These are phyloP conservation scores for Cyclophora punctaria DNA, from an alignment of 2,888 invertebrate genomes.

Conservation along the genomic window DNA sequence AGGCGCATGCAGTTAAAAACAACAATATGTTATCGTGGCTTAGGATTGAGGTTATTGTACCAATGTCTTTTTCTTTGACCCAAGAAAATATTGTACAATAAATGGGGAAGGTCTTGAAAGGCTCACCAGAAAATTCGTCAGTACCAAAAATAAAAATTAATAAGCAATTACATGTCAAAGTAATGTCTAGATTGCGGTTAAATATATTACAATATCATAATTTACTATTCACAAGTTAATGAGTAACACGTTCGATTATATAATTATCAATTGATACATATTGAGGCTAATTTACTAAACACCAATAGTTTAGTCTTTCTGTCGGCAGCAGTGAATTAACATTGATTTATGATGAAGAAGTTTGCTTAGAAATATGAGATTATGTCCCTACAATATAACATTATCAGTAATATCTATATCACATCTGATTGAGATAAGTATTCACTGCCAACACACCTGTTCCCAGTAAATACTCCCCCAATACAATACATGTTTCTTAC, in stretches of 20 bases:
- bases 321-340: constrained; percentile 33
- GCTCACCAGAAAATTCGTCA: neutral
- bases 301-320: constrained; percentile 48
- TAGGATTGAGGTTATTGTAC: neutral
- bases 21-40: constrained; percentile 31
- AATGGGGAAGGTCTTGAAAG: neutral
- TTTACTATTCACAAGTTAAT: neutral
- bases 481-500: constrained; percentile 54
- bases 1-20: constrained; percentile 55
- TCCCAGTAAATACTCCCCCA: constrained; percentile 54
- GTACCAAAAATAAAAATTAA: neutral
- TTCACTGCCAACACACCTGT: constrained; percentile 44
- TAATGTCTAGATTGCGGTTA: neutral
- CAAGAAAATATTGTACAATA: neutral
- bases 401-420: constrained; percentile 60
- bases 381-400: constrained; percentile 50
- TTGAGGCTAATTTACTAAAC: constrained; percentile 33
- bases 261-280: no score
- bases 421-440: constrained; percentile 59
- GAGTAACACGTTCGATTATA: no score
- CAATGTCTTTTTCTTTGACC: neutral
- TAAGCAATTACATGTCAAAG: constrained; percentile 3
- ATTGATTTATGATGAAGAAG: constrained; percentile 34
- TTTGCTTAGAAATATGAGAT: constrained; percentile 53
- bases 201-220: constrained; percentile 28